Evolutionary conservation across 92 coral and sea anemone species (phyloP).

Genomic region (Siderastrea siderea): DNA sequence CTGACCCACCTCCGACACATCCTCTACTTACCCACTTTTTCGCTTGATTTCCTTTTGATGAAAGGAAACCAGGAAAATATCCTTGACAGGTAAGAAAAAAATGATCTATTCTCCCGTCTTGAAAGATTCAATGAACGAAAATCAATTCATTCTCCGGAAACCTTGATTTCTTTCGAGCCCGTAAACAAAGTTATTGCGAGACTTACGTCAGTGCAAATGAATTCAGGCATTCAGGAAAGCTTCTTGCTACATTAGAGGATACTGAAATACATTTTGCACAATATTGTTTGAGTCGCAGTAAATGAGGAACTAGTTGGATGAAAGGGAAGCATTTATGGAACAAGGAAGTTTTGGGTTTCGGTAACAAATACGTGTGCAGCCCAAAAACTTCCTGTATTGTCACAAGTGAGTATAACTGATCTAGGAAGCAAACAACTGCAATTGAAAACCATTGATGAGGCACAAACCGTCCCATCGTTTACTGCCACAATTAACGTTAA

Average conservation of each 20-base stretch:
- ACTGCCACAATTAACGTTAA: background rate
- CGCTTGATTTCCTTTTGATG: background rate
- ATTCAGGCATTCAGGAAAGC: too few species aligned
- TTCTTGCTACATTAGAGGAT: too few species aligned
- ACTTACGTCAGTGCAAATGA: too few species aligned
- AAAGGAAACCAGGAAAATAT: background rate
- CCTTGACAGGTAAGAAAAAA: background rate
- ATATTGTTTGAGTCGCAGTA: background rate
- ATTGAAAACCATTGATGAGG: background rate
- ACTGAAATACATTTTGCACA: background rate
- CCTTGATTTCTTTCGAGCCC: too few species aligned
- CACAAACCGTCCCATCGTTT: background rate
- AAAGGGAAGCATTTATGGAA: background rate
- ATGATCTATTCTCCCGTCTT: too few species aligned
- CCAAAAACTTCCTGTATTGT: background rate
- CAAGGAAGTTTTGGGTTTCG: background rate
- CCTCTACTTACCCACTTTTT: constrained; percentile 10
- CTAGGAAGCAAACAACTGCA: background rate
- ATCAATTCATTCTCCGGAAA: too few species aligned
- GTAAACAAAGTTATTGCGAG: too few species aligned
- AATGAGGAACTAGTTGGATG: background rate
- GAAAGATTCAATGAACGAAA: too few species aligned
- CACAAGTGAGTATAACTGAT: background rate
- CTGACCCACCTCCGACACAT: background rate
- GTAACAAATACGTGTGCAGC: background rate